phyloP scores from a whole-genome alignment of 2,113 vertebrate genomes.

The Symphodus melops region DNA sequence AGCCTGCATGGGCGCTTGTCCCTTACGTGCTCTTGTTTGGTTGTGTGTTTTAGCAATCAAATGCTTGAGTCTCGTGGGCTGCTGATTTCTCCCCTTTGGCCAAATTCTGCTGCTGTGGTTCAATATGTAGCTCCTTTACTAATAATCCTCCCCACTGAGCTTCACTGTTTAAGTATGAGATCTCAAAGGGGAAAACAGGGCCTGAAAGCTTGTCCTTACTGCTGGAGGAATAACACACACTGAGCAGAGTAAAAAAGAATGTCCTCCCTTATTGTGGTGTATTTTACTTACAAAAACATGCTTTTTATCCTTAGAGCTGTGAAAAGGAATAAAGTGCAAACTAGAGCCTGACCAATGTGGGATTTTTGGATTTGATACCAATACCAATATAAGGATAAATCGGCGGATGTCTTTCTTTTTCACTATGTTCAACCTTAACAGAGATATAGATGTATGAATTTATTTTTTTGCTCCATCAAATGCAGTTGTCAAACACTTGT shows the following conservation, averaged over 20 bases:
- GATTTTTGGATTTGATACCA: too few relatives aligned
- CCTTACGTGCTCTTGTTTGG: conserved; percentile 48
- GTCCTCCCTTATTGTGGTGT: too few relatives aligned
- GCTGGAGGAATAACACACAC: neutral
- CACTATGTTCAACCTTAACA: too few relatives aligned
- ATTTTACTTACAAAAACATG: too few relatives aligned
- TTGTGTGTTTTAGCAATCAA: conserved; percentile 49
- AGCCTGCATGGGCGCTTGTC: conserved; percentile 13
- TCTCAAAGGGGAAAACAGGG: conserved; percentile 31
- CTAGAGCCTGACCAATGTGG: too few relatives aligned
- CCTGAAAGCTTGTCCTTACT: conserved; percentile 18
- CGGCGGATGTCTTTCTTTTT: too few relatives aligned
- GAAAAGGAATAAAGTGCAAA: too few relatives aligned
- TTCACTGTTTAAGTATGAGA: conserved; percentile 45
- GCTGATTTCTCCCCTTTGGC: conserved; percentile 55
- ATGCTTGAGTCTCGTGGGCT: conserved; percentile 37
- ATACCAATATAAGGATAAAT: too few relatives aligned
- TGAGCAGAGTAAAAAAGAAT: neutral
- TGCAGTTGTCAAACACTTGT: too few relatives aligned
- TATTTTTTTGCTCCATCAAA: too few relatives aligned
- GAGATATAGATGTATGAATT: too few relatives aligned
- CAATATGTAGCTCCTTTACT: conserved; percentile 59
- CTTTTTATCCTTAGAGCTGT: too few relatives aligned
- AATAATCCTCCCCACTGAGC: conserved; percentile 40
- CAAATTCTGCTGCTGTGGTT: conserved; percentile 55